Percentiles rank a stretch among this genome's conserved stretches.
phyloP scores from a whole-genome alignment of 2,888 invertebrate species.

The Trissonchulus latispiculum region DNA sequence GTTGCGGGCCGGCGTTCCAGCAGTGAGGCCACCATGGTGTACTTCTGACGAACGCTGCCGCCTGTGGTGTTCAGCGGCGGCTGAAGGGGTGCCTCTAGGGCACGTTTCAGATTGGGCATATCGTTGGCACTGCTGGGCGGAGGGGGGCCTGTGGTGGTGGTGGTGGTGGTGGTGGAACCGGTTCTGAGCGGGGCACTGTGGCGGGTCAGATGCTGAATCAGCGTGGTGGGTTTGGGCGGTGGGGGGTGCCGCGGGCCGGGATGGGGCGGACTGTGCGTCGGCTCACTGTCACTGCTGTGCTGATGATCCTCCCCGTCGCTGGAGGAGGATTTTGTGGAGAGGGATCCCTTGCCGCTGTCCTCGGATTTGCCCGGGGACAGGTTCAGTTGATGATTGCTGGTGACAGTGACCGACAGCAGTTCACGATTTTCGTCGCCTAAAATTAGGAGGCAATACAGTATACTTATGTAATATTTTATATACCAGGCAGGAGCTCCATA shows the following conservation, averaged over 20 bases:
- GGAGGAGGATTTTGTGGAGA: slow-evolving; percentile 57
- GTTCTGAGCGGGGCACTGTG: slow-evolving; percentile 13
- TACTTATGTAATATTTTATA: too few relatives aligned
- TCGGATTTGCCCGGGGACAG: too few relatives aligned
- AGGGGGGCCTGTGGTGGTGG: slow-evolving; percentile 28
- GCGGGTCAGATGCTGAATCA: slow-evolving; percentile 86
- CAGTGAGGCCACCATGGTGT: slow-evolving; percentile 28
- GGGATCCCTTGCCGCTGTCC: slow-evolving; percentile 20
- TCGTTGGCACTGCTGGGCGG: slow-evolving; percentile 54
- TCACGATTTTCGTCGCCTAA: too few relatives aligned
- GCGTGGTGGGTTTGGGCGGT: slow-evolving; percentile 52
- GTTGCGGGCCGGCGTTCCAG: slow-evolving; percentile 23
- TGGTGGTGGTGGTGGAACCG: slow-evolving; percentile 28
- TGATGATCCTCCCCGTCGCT: too few relatives aligned
- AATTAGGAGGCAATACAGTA: too few relatives aligned
- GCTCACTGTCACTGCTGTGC: too few relatives aligned
- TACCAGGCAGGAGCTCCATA: too few relatives aligned
- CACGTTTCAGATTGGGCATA: slow-evolving; percentile 85
- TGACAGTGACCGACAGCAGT: too few relatives aligned
- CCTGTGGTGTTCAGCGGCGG: background rate
- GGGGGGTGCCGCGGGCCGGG: too few relatives aligned
- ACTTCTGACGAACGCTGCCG: slow-evolving; percentile 18
- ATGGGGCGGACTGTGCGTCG: too few relatives aligned
- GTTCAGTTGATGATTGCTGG: too few relatives aligned
- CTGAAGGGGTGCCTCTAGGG: slow-evolving; percentile 78